Evolutionary conservation across 2,113 vertebrate genomes (phyloP).

Genomic region (Dryoscopus gambensis): DNA sequence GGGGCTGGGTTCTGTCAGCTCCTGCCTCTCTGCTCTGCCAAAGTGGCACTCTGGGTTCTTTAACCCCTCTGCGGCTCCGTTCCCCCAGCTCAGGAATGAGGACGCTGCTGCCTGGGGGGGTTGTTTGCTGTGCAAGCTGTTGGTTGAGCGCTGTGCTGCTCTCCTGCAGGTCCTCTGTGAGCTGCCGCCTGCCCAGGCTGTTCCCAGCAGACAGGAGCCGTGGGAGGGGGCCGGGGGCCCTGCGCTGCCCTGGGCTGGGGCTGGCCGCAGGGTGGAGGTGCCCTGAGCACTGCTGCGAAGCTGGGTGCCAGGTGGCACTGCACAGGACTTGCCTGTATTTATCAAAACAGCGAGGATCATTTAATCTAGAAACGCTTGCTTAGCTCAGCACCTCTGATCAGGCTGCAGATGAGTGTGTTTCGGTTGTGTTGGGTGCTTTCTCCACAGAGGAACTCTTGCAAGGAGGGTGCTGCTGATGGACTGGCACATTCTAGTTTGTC

Average conservation of each 20-base stretch:
- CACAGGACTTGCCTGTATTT: background rate
- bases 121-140: background rate
- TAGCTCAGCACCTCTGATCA: accelerated
- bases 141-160: background rate
- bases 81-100: background rate
- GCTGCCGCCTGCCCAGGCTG: background rate
- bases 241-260: background rate
- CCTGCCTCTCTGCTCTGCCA: background rate
- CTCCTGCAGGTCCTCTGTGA: background rate
- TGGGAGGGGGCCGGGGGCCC: no score
- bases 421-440: background rate
- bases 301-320: background rate
- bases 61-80: background rate
- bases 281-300: background rate
- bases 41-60: background rate
- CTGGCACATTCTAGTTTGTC: background rate
- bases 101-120: background rate
- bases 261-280: background rate
- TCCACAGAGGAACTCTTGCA: background rate
- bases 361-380: accelerated
- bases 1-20: background rate
- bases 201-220: no score
- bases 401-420: accelerated
- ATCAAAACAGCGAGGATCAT: background rate
- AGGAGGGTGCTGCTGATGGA: background rate